Conservation (phyloP, 2,888 invertebrate species). For the Calameuta idolon region DNA sequence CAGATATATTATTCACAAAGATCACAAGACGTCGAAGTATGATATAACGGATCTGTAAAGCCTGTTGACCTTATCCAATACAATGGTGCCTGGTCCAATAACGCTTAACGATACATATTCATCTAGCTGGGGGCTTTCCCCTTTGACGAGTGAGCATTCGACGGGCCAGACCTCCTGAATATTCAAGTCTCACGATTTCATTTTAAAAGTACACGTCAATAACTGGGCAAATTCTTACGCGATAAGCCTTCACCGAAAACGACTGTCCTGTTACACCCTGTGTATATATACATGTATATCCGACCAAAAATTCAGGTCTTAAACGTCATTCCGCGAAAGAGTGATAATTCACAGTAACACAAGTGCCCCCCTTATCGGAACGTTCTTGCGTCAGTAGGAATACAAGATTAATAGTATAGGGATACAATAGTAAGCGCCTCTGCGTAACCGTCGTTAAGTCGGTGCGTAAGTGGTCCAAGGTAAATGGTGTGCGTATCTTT, state of each 20-base stretch:
- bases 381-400: background rate
- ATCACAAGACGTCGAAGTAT: background rate
- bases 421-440: background rate
- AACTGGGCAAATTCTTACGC: background rate
- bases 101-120: background rate
- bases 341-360: background rate
- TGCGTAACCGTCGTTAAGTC: background rate
- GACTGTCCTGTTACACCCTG: background rate
- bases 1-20: background rate
- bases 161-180: background rate
- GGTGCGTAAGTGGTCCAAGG: background rate
- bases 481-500: constrained; percentile 6
- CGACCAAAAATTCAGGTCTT: background rate
- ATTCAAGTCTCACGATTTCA: background rate
- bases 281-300: background rate
- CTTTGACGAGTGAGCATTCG: background rate
- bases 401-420: background rate
- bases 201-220: background rate
- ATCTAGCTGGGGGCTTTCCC: background rate
- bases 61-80: background rate
- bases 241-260: background rate
- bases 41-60: background rate
- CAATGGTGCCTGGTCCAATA: background rate
- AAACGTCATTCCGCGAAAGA: background rate
- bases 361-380: background rate